Percentiles rank a stretch among this genome's conserved stretches.
These are phyloP conservation scores for Indicator indicator DNA, from an alignment of 2,113 vertebrate genomes.

Conservation along the genomic window DNA sequence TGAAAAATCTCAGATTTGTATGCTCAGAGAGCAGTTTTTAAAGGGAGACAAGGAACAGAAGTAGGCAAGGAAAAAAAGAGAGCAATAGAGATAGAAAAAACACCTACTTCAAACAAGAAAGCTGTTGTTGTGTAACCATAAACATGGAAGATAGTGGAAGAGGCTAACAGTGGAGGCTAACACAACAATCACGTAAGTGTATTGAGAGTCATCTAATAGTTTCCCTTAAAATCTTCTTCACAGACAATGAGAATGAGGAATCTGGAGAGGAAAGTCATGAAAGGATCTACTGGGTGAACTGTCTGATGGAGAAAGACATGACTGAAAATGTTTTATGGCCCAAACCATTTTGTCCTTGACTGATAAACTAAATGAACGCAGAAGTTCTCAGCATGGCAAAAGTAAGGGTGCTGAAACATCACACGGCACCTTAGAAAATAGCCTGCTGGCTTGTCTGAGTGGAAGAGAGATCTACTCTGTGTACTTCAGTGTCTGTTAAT, in stretches of 20 bases:
- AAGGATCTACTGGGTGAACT: background rate
- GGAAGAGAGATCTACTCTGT: background rate
- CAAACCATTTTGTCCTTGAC: background rate
- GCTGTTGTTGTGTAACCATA: background rate
- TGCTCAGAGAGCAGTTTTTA: background rate
- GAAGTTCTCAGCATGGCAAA: background rate
- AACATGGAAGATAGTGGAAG: background rate
- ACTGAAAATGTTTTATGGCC: rapidly evolving
- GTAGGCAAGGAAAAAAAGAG: background rate
- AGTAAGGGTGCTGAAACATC: background rate
- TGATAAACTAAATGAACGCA: background rate
- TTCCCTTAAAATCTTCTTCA: background rate
- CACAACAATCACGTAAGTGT: background rate
- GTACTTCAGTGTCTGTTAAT: background rate
- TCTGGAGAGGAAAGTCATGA: background rate
- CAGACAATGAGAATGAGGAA: background rate
- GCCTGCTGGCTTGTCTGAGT: background rate
- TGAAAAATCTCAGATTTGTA: background rate
- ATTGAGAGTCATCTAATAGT: background rate
- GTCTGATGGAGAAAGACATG: background rate
- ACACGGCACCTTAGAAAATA: background rate
- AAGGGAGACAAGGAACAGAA: background rate
- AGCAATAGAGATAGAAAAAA: background rate
- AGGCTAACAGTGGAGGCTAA: background rate
- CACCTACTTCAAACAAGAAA: background rate